These are phyloP conservation scores for Loris lydekkerianus DNA, from an alignment of 2,797 vertebrate species.

Conservation along the genomic window DNA sequence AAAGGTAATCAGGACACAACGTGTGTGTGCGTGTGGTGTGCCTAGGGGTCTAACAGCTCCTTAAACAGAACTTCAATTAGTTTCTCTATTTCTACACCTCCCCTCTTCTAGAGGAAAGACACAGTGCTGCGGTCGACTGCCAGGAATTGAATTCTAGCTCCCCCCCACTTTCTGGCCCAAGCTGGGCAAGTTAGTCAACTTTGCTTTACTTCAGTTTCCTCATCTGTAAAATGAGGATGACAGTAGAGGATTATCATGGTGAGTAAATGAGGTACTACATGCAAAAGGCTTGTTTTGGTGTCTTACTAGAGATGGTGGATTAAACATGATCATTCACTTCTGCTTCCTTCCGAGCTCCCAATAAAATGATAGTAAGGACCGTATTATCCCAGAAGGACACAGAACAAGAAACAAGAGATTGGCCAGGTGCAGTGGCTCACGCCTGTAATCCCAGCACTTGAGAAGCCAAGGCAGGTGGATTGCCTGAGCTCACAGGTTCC, in stretches of 20 bases:
- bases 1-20: not conserved
- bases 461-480: too few relatives aligned
- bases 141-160: not conserved
- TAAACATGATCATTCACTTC: not conserved
- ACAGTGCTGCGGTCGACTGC: accelerated
- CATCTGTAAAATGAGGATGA: not conserved
- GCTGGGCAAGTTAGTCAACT: not conserved
- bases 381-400: not conserved
- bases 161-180: not conserved
- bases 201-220: not conserved
- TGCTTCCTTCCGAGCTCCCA: not conserved
- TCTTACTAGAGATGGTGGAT: not conserved
- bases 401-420: not conserved
- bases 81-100: not conserved
- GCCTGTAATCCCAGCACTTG: too few relatives aligned
- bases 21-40: accelerated
- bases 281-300: not conserved
- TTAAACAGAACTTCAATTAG: not conserved
- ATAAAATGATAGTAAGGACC: not conserved
- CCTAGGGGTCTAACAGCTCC: not conserved
- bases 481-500: too few relatives aligned
- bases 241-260: accelerated
- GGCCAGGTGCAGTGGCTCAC: too few relatives aligned
- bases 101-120: not conserved
- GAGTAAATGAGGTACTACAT: too few relatives aligned